Evolutionary conservation across 2,797 vertebrate genomes (phyloP).

Genomic region (Brachyalestes nurse): DNA sequence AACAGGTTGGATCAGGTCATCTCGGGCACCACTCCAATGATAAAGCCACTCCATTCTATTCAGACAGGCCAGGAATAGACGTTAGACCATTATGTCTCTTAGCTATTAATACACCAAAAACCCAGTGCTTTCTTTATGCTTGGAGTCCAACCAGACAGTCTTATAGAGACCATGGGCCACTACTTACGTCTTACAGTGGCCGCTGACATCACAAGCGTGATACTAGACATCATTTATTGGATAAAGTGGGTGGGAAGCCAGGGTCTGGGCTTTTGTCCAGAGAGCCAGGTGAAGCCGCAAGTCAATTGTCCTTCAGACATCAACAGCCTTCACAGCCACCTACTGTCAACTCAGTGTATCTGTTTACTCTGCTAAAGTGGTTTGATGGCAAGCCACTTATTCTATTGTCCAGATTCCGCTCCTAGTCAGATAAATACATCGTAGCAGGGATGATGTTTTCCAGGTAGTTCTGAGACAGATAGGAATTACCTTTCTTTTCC

Average conservation of each 20-base stretch:
- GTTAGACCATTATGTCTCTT: background rate
- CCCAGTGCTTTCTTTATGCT: background rate
- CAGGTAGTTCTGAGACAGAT: background rate
- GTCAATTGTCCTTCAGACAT: background rate
- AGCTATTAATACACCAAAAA: slow-evolving; percentile 33
- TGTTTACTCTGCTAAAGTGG: slow-evolving; percentile 1
- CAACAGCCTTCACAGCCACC: slow-evolving; percentile 21
- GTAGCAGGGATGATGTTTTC: background rate
- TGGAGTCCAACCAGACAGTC: background rate
- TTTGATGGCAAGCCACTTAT: slow-evolving; percentile 1
- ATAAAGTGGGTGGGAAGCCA: slow-evolving; percentile 46
- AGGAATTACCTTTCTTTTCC: background rate
- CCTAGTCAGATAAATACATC: background rate
- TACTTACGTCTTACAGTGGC: slow-evolving; percentile 7
- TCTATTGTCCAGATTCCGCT: background rate
- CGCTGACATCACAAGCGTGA: slow-evolving; percentile 31
- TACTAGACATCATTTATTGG: slow-evolving; percentile 56
- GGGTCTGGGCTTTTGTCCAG: slow-evolving; percentile 22
- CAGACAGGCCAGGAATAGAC: background rate
- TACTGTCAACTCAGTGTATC: slow-evolving; percentile 19
- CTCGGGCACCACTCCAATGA: slow-evolving; percentile 7
- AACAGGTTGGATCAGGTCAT: slow-evolving; percentile 13
- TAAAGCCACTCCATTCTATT: background rate
- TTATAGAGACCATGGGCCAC: background rate
- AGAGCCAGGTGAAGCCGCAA: slow-evolving; percentile 24